Percentiles rank a stretch among this genome's conserved stretches.
Evolutionary conservation across 2,888 invertebrate genomes (phyloP).

Genomic region (Sepiola atlantica): DNA sequence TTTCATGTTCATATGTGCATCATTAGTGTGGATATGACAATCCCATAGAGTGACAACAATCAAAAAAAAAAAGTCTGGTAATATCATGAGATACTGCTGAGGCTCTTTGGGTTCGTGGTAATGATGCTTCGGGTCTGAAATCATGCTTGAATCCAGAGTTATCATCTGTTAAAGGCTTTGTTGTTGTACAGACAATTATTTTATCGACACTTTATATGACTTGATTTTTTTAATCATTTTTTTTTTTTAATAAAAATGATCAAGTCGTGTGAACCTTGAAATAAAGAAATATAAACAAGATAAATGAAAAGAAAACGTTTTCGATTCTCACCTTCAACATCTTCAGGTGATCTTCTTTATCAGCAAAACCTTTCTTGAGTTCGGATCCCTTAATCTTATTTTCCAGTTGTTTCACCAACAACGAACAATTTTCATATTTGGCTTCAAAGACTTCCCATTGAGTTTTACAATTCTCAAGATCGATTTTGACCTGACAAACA

Average conservation of each 20-base stretch:
- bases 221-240: background rate
- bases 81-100: no score
- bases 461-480: constrained; percentile 86
- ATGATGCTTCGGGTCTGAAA: no score
- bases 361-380: constrained; percentile 67
- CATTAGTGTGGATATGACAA: no score
- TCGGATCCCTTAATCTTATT: constrained; percentile 81
- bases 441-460: constrained; percentile 94
- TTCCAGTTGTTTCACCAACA: constrained; percentile 92
- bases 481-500: constrained; percentile 62
- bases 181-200: no score
- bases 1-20: no score
- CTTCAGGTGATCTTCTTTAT: constrained; percentile 68
- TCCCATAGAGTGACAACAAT: no score
- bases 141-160: no score
- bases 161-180: no score
- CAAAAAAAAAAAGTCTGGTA: no score
- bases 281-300: background rate
- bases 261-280: background rate
- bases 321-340: constrained; percentile 59
- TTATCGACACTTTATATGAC: background rate
- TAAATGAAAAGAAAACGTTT: background rate
- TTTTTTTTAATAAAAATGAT: background rate
- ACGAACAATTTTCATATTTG: constrained; percentile 87
- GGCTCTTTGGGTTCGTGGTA: no score